Percentiles rank a stretch among this genome's conserved stretches.
Evolutionary conservation across 2,113 vertebrate genomes (phyloP).

Genomic region (Lycaon pictus): DNA sequence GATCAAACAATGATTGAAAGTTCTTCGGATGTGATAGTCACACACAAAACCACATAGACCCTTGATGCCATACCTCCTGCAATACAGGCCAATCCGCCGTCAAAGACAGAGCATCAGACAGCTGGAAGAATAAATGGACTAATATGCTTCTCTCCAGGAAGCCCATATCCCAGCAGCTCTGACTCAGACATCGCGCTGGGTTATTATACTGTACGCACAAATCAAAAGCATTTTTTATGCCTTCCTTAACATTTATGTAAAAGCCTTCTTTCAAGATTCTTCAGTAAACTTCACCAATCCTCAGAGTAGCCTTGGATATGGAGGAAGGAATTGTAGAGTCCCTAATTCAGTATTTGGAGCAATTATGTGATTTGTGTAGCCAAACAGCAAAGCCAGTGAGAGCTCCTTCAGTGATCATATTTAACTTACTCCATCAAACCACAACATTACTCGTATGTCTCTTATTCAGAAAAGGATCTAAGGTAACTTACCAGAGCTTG

Average conservation of each 20-base stretch:
- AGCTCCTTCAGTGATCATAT: not conserved
- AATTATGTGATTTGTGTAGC: not conserved
- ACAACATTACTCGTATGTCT: not conserved
- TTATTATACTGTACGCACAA: not conserved
- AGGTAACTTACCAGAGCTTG: not conserved
- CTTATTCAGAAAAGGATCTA: not conserved
- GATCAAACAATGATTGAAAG: not conserved
- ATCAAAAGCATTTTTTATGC: conserved; percentile 33
- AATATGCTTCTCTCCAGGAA: not conserved
- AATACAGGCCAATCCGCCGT: not conserved
- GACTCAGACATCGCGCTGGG: not conserved
- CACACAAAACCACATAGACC: not conserved
- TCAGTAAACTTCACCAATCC: not conserved
- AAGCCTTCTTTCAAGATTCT: conserved; percentile 33
- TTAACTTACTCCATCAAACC: not conserved
- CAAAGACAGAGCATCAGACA: not conserved
- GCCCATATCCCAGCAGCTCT: not conserved
- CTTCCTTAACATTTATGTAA: conserved; percentile 33
- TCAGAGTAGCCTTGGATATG: not conserved
- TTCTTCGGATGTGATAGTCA: not conserved
- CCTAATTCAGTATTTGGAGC: conserved; percentile 5
- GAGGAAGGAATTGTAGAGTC: not conserved
- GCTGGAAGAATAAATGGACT: not conserved
- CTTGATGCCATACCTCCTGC: not conserved
- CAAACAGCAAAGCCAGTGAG: not conserved